Percentiles rank a stretch among this genome's conserved stretches.
Evolutionary conservation across 2,888 invertebrate species (phyloP).

Genomic region (Apodemia mormo): DNA sequence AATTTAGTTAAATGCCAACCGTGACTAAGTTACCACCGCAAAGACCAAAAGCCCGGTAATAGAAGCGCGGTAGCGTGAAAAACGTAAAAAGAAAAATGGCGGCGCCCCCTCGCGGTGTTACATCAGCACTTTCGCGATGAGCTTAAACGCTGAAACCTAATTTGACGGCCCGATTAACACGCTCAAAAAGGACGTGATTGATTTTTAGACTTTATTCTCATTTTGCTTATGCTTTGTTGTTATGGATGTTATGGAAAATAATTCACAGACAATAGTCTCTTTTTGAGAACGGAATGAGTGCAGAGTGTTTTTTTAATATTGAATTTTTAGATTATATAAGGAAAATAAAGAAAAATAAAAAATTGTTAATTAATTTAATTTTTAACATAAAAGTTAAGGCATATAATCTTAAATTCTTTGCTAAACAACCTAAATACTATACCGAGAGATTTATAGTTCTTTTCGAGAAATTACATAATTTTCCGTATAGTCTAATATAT

Average conservation of each 20-base stretch:
- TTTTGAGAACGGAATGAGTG: too few relatives aligned
- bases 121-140: conserved; percentile 74
- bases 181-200: conserved; percentile 40
- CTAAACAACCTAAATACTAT: too few relatives aligned
- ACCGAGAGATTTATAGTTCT: too few relatives aligned
- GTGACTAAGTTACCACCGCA: conserved; percentile 41
- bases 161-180: conserved; percentile 77
- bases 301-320: too few relatives aligned
- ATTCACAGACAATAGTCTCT: not conserved
- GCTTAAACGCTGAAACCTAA: conserved; percentile 76
- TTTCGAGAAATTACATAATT: too few relatives aligned
- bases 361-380: too few relatives aligned
- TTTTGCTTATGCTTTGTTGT: conserved; percentile 21
- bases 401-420: too few relatives aligned
- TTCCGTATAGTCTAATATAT: too few relatives aligned
- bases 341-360: too few relatives aligned
- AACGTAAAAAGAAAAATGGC: conserved; percentile 62
- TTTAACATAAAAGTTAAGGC: too few relatives aligned
- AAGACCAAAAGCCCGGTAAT: conserved; percentile 52
- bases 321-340: too few relatives aligned
- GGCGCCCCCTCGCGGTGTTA: conserved; percentile 52
- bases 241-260: conserved; percentile 22
- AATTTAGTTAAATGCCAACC: conserved; percentile 38
- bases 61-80: conserved; percentile 62
- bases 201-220: conserved; percentile 31